These are phyloP conservation scores for Esox niger DNA, from an alignment of 2,113 vertebrate species.

Conservation along the genomic window DNA sequence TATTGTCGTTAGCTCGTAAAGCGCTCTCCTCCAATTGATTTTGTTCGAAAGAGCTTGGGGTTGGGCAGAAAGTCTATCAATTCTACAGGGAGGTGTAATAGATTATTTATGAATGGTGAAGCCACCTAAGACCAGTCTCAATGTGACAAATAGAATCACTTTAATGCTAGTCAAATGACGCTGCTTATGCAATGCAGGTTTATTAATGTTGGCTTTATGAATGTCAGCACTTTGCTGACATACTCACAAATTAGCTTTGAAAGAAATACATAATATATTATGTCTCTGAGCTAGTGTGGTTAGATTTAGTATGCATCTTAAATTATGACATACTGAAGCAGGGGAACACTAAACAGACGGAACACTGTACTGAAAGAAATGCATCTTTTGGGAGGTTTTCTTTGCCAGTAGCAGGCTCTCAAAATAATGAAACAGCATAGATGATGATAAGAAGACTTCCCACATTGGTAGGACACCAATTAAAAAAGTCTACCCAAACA, in stretches of 20 bases:
- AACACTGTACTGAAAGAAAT: slow-evolving; percentile 18
- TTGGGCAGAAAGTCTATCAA: slow-evolving; percentile 7
- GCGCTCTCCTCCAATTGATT: no score
- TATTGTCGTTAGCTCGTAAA: no score
- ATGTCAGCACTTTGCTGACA: slow-evolving; percentile 31
- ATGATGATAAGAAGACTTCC: background rate
- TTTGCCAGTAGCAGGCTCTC: background rate
- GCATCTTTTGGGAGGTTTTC: slow-evolving; percentile 9
- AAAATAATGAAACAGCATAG: background rate
- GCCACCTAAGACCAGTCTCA: background rate
- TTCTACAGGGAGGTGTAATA: background rate
- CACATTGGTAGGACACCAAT: background rate
- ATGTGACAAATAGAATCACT: background rate
- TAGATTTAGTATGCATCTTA: slow-evolving; percentile 33
- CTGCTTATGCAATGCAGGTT: slow-evolving; percentile 7
- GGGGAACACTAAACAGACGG: slow-evolving; percentile 27
- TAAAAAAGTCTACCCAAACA: background rate
- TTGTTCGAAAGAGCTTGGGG: background rate
- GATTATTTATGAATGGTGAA: background rate
- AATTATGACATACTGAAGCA: slow-evolving; percentile 27
- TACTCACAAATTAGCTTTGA: slow-evolving; percentile 25
- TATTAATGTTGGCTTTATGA: slow-evolving; percentile 37
- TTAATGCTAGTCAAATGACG: background rate
- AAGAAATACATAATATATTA: slow-evolving; percentile 50
- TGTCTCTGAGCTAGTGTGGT: slow-evolving; percentile 16